These are phyloP conservation scores for Dendrocopos noguchii DNA, from an alignment of 2,113 vertebrate genomes.

Conservation along the genomic window DNA sequence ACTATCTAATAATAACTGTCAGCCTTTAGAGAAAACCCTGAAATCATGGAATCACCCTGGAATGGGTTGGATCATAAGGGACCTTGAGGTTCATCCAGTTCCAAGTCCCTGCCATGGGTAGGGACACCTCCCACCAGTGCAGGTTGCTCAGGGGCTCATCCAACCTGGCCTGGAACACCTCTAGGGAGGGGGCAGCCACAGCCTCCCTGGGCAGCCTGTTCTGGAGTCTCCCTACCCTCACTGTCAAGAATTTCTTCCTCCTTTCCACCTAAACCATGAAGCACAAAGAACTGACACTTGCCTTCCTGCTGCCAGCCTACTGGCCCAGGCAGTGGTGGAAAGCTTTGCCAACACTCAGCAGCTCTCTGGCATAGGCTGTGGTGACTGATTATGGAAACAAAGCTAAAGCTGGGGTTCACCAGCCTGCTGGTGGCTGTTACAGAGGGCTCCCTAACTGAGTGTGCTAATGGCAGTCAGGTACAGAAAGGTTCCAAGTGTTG, in stretches of 20 bases:
- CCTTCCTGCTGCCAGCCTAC: background rate
- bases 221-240: too few species aligned
- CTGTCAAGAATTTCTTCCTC: too few species aligned
- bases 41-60: background rate
- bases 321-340: background rate
- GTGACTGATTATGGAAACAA: background rate
- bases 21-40: background rate
- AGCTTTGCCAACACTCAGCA: background rate
- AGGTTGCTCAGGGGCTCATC: too few species aligned
- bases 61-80: too few species aligned
- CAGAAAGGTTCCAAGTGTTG: background rate
- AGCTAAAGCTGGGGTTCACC: background rate
- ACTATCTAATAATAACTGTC: background rate
- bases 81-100: too few species aligned
- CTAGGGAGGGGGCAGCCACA: too few species aligned
- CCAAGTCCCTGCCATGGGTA: too few species aligned
- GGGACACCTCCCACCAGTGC: too few species aligned
- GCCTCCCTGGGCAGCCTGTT: too few species aligned
- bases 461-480: background rate
- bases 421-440: background rate
- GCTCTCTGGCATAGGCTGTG: background rate
- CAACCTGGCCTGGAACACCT: too few species aligned
- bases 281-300: background rate
- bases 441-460: background rate
- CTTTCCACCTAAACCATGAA: background rate